These are phyloP conservation scores for Xenentodon cancila DNA, from an alignment of 2,797 vertebrate genomes.

Conservation along the genomic window DNA sequence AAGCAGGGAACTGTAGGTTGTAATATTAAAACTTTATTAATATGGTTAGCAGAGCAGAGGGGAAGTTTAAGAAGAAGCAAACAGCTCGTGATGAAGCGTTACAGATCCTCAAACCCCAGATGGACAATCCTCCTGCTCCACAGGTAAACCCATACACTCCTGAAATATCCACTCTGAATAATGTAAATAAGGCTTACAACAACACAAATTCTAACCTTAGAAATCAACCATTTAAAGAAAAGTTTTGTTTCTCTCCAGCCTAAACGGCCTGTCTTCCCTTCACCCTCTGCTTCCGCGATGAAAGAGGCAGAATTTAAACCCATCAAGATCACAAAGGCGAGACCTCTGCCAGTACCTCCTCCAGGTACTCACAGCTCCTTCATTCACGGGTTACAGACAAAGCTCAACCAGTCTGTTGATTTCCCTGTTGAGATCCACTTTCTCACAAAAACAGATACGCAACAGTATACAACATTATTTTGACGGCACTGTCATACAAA, in stretches of 20 bases:
- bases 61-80: conserved; percentile 88
- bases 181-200: background rate
- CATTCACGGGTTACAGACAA: background rate
- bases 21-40: conserved; percentile 18
- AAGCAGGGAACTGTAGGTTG: background rate
- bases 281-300: conserved; percentile 41
- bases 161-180: background rate
- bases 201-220: background rate
- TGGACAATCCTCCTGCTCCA: conserved; percentile 80
- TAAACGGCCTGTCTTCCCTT: conserved; percentile 46
- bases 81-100: conserved; percentile 95
- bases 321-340: conserved; percentile 72
- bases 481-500: background rate
- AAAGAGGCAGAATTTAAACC: conserved; percentile 79
- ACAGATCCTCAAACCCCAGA: conserved; percentile 91
- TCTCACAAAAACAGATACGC: no score
- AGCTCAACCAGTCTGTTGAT: background rate
- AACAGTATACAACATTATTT: no score
- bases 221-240: background rate
- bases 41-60: conserved; percentile 80
- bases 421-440: no score
- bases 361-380: conserved; percentile 68
- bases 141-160: conserved; percentile 63
- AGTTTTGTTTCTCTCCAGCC: conserved; percentile 49
- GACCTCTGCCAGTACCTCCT: conserved; percentile 63